These are phyloP conservation scores for Euura lappo DNA, from an alignment of 1,140 invertebrate genomes.

Conservation along the genomic window DNA sequence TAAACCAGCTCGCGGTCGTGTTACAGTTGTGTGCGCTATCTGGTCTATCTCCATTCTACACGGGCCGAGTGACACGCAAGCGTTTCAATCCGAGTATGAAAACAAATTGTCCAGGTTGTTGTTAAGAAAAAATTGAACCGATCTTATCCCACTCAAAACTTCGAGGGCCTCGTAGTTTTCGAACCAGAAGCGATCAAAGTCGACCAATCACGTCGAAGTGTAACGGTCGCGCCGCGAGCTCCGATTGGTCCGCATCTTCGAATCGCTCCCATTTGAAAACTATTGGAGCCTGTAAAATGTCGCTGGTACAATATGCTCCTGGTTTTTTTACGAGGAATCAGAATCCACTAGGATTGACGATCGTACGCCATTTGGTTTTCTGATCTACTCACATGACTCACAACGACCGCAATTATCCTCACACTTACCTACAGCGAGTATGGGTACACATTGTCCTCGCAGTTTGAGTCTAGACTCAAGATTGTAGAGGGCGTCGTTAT, in stretches of 20 bases:
- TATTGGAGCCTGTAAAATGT: neutral
- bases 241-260: neutral
- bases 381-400: too few relatives aligned
- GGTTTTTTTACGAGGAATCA: neutral
- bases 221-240: neutral
- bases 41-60: neutral
- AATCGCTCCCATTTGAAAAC: neutral
- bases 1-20: neutral
- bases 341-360: too few relatives aligned
- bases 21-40: neutral
- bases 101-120: neutral
- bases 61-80: neutral
- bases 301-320: neutral
- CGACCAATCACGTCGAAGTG: neutral
- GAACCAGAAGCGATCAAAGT: neutral
- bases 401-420: too few relatives aligned
- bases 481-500: neutral
- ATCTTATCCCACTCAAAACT: neutral
- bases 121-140: neutral
- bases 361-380: too few relatives aligned
- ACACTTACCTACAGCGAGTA: neutral
- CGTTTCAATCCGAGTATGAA: neutral
- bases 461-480: neutral
- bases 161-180: neutral
- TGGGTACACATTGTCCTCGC: neutral